These are phyloP conservation scores for Sympetrum striolatum DNA, from an alignment of 2,888 invertebrate genomes.

Conservation along the genomic window DNA sequence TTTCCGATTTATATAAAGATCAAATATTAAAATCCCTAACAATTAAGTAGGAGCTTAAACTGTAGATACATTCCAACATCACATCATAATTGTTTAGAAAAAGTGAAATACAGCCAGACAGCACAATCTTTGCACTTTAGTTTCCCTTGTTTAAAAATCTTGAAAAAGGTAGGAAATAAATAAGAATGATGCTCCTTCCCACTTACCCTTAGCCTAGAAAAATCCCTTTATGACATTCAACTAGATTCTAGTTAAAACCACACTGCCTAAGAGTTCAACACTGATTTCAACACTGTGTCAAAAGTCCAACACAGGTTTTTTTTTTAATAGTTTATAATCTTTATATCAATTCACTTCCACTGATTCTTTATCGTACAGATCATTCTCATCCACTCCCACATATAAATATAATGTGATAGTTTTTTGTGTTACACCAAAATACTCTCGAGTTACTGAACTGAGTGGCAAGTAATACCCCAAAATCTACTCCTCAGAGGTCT, in stretches of 20 bases:
- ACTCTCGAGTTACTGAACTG: background rate
- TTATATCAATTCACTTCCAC: conserved; percentile 24
- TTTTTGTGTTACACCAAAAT: conserved; percentile 33
- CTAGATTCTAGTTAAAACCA: conserved; percentile 42
- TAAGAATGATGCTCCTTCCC: conserved; percentile 35
- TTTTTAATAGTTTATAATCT: conserved; percentile 2
- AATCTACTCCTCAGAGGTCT: conserved; percentile 19
- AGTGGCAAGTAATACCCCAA: conserved; percentile 32
- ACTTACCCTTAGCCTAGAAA: conserved; percentile 38
- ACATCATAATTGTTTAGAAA: conserved; percentile 28
- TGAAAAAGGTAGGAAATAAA: conserved; percentile 24
- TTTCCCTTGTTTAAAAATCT: background rate
- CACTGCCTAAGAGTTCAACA: conserved; percentile 39
- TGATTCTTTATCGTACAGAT: background rate
- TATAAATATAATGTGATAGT: background rate
- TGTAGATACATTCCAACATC: conserved; percentile 18
- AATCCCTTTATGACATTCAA: conserved; percentile 34
- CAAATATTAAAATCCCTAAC: background rate
- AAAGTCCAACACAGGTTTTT: conserved; percentile 24
- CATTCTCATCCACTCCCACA: conserved; percentile 20
- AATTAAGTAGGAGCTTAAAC: background rate
- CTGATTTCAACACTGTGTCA: conserved; percentile 27
- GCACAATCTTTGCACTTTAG: conserved; percentile 28
- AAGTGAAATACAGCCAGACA: conserved; percentile 34
- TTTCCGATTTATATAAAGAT: background rate